Evolutionary conservation across 2,888 invertebrate species (phyloP), one percentile per base, ranked within the genome.

Genomic region (Phrixothrix hirtus): DNA sequence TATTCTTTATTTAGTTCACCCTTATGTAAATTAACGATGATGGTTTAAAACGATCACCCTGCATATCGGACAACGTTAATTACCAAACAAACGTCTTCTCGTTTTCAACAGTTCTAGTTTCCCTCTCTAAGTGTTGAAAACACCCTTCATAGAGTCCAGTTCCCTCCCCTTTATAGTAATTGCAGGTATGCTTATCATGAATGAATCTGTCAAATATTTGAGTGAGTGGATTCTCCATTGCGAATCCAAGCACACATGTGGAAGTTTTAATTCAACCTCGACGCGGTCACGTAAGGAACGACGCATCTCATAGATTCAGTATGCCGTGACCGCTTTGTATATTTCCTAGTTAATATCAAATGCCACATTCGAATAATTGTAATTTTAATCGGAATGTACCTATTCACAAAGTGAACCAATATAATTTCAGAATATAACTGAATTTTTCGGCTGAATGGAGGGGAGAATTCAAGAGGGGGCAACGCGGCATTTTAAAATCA

Each of bases 401-500:
- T 59, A 60, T 60, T 60, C 59, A 57, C 44, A 48, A 52, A 57
- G 48, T 56, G 57, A 62, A 58, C 65, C 65, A 65, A 65, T 65
- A 63, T 65, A 61, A 62, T 63, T 65, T 62, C 63, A 65, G 63
- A 45, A 57, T 63, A 59, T 57, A 57, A 59, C 61, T 60, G 65
- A 63, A 65, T 62, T 61, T 63, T 63, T 60, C 46, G 61, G 58
- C 45, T 38, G 30, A 29, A 17, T 38, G 47, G 58, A 45, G 61
- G 45, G 62, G 62, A 61, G 60, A 54, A 54, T 35, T 48, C 9
- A 13, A 34, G 55, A 46, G 55, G 55, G 55, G 55, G 47, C 15
- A 51, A 55, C 44, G 50, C 48, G 50, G 51, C 46, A 43, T 55
- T 55, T 51, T 47, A 55, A 46, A 46, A 42, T 47, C 42, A 55